Evolutionary conservation across 2,113 vertebrate genomes (phyloP), one percentile per base, ranked within the genome.

Genomic region (Alaudala cheleensis): DNA sequence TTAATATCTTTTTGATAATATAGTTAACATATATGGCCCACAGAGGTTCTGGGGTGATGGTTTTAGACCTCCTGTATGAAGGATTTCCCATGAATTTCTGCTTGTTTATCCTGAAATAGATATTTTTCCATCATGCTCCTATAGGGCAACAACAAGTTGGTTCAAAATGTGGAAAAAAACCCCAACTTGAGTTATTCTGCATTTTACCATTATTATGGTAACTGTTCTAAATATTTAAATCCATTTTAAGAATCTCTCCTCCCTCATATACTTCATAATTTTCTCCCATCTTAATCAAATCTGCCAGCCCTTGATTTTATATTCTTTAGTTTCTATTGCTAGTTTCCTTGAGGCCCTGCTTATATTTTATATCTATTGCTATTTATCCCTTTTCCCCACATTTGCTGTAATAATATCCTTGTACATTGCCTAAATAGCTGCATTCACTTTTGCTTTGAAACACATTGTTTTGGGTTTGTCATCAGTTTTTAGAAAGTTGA

Each of bases 91-190:
- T 76, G 33, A 44, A 25, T 45, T 90, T 69, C 42, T 57, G 5
- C 13, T 85, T 51, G 9, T 53, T 77, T 86, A 28, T 65, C 31
- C 25, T 62, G 29, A n/a, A 57, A 72, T 26, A 16, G 31, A 21
- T 77, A 16, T 40, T 56, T 57, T 73, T 61, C 28, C 1, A 21
- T 77, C 37, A 10, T 54, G 19, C 2, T 53, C 1, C 6, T 34
- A 4, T 16, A 31, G 31, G 28, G 20, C 22, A 84, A 34, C 0
- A 0, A 17, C 2, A 23, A 25, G 3, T n/a, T 66, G 19, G 11
- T 45, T 88, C 42, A 85, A 57, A 94, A 58, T 14, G 7, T 37
- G 33, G 17, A 13, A 57, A 34, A 11, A 57, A 37, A 10, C 37
- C 37, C 37, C 37, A 71, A 84, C 3, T 76, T 76, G 12, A 11